These are phyloP conservation scores for Herminia tarsipennalis DNA, from an alignment of 2,888 invertebrate species.

Conservation along the genomic window DNA sequence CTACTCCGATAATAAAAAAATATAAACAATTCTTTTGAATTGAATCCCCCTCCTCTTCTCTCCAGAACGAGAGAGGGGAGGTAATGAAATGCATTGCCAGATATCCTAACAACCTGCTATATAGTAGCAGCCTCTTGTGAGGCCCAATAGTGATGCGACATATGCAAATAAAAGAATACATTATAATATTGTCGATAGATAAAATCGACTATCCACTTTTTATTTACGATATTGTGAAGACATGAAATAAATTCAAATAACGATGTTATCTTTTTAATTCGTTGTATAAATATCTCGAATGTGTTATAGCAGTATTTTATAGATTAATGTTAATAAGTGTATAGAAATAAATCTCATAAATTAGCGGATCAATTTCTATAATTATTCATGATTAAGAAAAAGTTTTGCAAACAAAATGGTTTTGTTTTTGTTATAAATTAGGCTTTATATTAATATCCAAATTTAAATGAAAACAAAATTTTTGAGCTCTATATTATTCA, in stretches of 20 bases:
- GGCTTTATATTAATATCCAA: neutral
- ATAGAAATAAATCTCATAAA: constrained; percentile 25
- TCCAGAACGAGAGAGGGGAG: constrained; percentile 10
- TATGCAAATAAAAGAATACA: constrained; percentile 40
- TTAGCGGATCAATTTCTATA: constrained; percentile 17
- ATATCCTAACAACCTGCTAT: constrained; percentile 39
- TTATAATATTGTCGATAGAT: constrained; percentile 31
- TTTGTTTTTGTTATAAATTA: constrained; percentile 4
- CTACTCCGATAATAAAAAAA: no score
- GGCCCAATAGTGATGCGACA: constrained; percentile 60
- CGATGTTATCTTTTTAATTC: constrained; percentile 32
- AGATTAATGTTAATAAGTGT: constrained; percentile 18
- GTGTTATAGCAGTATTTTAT: constrained; percentile 7
- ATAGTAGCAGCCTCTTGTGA: constrained; percentile 59
- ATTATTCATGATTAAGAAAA: constrained; percentile 27
- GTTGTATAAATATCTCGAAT: constrained; percentile 18
- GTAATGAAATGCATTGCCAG: constrained; percentile 44
- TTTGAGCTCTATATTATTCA: constrained; percentile 29
- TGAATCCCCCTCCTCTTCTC: neutral
- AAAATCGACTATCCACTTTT: constrained; percentile 6
- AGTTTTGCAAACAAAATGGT: constrained; percentile 12
- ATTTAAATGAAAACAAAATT: constrained; percentile 33
- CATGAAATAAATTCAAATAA: constrained; percentile 14
- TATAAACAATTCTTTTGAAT: no score
- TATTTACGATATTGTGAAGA: constrained; percentile 19